Evolutionary conservation across 1,140 invertebrate species (phyloP), one percentile per base, ranked within the genome.

Genomic region (Camponotus pennsylvanicus): DNA sequence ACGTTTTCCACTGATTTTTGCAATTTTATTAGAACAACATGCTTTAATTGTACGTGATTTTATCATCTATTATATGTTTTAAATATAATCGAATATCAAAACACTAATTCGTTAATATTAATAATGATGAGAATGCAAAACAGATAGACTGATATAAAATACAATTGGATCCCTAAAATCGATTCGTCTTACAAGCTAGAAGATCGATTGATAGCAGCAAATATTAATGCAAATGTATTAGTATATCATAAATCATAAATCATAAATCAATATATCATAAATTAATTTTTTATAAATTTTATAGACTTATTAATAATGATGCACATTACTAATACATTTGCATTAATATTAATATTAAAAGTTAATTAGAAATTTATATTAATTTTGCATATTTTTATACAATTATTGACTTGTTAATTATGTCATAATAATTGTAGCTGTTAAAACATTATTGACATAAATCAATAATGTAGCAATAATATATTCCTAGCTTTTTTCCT

Each of bases 1-100:
- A 40, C 45, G 15, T 11, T 77, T 27, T 45, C 59, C 13, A 64
- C 3, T 9, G 8, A 76, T 3, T 27, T 27, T 27, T 27, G 27
- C n/a, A 11, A 49, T 52, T 66, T 66, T 78, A 66, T 27, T 49
- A 32, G 27, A 63, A 15, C 40, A 11, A n/a, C 55, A 69, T 88
- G 86, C 84, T 90, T 82, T 86, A 92, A 73, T 90, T 77, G 82
- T 75, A 85, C n/a, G 27, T 27, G 37, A 59, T 1, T 37, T 80
- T 67, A 57, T 66, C 34, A 7, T 52, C 21, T 59, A 13, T 66
- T 52, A 21, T 8, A 13, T 11, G 21, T 66, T 27, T 27, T 11
- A 32, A 49, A 55, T 13, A 7, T 67, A 40, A 42, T 67, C 15
- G 11, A 69, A 57, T 69, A 57, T 8, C 49, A 5, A 45, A 57